phyloP scores from a whole-genome alignment of 2,113 vertebrate genomes.

The Etheostoma cragini region DNA sequence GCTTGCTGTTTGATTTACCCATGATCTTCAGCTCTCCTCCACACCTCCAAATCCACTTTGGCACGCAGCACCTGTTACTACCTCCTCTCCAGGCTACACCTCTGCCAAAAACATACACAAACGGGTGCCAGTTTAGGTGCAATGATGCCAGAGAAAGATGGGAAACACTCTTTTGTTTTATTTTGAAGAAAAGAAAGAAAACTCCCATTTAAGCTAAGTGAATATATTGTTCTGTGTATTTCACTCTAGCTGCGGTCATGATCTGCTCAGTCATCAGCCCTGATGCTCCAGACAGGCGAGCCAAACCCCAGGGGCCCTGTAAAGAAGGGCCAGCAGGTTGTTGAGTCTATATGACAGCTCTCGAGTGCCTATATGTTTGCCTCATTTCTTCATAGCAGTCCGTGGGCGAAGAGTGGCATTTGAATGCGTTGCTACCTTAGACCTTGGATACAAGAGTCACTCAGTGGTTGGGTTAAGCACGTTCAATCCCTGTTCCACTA shows the following conservation, averaged over 20 bases:
- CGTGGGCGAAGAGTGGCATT: conserved; percentile 69
- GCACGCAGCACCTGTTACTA: conserved; percentile 65
- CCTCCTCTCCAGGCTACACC: conserved; percentile 61
- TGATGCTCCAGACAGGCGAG: conserved; percentile 47
- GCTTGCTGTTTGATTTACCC: conserved; percentile 97
- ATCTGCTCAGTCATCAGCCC: conserved; percentile 55
- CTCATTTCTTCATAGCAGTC: conserved; percentile 68
- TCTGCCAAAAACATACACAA: conserved; percentile 74
- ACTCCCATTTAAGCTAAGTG: conserved; percentile 51
- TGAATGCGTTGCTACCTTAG: conserved; percentile 81
- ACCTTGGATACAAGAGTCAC: conserved; percentile 88
- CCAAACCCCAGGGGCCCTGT: conserved; percentile 43
- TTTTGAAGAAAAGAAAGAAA: neutral
- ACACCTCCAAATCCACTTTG: conserved; percentile 69
- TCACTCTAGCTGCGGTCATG: conserved; percentile 42
- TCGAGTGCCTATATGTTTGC: conserved; percentile 48
- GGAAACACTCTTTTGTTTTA: conserved; percentile 38
- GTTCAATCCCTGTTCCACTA: conserved; percentile 66
- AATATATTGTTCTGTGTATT: conserved; percentile 20
- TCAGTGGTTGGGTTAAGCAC: conserved; percentile 69
- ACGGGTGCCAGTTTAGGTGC: conserved; percentile 48
- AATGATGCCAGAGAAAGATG: neutral
- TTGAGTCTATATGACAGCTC: conserved; percentile 48
- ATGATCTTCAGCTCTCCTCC: conserved; percentile 80
- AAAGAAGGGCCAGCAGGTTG: conserved; percentile 46